phyloP scores from a whole-genome alignment of 1,140 invertebrate species.

The Panulirus ornatus region DNA sequence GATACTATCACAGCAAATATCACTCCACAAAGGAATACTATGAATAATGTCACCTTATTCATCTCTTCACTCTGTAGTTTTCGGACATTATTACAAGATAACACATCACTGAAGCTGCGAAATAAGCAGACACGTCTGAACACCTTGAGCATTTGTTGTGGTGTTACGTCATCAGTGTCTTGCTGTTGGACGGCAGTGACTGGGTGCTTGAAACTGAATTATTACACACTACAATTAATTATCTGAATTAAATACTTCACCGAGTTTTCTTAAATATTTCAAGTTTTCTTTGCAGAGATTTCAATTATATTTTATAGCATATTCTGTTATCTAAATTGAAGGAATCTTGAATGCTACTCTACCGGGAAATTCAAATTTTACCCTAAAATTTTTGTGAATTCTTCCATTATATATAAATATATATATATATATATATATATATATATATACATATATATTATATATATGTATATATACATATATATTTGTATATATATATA shows the following conservation, averaged over 20 bases:
- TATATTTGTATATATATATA: not conserved
- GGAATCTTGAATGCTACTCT: too few species aligned
- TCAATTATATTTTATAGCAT: too few species aligned
- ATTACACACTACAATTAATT: too few species aligned
- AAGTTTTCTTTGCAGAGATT: too few species aligned
- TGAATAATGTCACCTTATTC: slow-evolving; percentile 29
- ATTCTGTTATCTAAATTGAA: too few species aligned
- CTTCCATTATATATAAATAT: not conserved
- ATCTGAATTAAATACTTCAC: too few species aligned
- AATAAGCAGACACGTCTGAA: not conserved
- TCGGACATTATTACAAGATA: not conserved
- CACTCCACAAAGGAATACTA: slow-evolving; percentile 53
- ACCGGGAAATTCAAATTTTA: too few species aligned
- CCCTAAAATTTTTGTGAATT: too few species aligned
- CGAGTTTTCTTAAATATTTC: too few species aligned
- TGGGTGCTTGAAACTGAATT: too few species aligned
- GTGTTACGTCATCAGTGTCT: slow-evolving; percentile 20
- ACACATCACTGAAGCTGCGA: not conserved
- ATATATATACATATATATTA: not conserved
- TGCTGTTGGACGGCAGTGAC: too few species aligned
- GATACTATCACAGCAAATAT: slow-evolving; percentile 45
- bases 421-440: not conserved
- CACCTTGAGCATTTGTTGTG: slow-evolving; percentile 3
- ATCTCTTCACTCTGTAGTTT: slow-evolving; percentile 50
- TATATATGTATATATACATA: not conserved